Conservation (phyloP, 1,140 invertebrate genomes). For the Eurosta solidaginis region DNA sequence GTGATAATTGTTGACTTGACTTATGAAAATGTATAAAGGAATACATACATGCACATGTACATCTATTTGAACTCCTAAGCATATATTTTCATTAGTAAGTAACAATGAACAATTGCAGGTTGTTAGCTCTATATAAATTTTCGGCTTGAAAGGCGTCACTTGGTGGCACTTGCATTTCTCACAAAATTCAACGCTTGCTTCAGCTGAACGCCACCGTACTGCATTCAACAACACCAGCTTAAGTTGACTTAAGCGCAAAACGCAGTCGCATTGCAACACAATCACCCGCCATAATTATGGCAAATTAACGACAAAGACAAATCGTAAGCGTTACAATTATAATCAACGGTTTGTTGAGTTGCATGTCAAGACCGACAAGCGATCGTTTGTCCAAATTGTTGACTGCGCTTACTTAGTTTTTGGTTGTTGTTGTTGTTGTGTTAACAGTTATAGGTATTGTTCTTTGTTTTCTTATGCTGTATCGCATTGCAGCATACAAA, state of each 20-base stretch:
- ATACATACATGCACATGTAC: background rate
- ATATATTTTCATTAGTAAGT: background rate
- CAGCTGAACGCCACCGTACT: background rate
- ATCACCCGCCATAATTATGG: constrained; percentile 24
- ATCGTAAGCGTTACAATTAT: background rate
- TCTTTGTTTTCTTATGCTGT: background rate
- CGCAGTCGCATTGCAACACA: background rate
- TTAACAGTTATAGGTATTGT: background rate
- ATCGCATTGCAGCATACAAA: background rate
- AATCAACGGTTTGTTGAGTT: background rate
- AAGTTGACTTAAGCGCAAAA: background rate
- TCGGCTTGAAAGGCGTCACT: background rate
- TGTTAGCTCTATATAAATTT: background rate
- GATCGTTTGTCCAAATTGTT: background rate
- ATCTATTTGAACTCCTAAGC: too few relatives aligned
- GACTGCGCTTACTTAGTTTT: too few relatives aligned
- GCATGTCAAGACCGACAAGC: constrained; percentile 11
- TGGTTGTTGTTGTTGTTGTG: background rate
- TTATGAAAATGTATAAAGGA: background rate
- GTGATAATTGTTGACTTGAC: background rate
- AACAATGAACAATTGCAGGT: background rate
- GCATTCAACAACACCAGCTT: background rate
- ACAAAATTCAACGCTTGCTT: background rate
- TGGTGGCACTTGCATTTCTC: constrained; percentile 6
- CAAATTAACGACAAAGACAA: constrained; percentile 27